Conservation (phyloP, 2,797 vertebrate genomes). For the Chelon labrosus region DNA sequence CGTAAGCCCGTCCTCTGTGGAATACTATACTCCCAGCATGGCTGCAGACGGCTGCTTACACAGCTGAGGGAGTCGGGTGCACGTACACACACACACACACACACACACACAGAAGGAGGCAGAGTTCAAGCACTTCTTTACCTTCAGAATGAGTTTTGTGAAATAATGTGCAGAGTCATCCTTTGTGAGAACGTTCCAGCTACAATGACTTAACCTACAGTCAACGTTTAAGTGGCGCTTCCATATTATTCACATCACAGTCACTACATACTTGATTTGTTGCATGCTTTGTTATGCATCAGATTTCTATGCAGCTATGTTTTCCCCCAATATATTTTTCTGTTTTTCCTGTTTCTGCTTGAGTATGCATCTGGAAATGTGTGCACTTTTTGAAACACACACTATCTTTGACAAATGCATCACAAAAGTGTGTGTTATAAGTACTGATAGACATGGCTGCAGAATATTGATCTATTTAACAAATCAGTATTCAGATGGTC, state of each 20-base stretch:
- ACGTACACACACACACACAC: slow-evolving; percentile 10
- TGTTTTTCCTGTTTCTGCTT: background rate
- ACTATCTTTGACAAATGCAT: background rate
- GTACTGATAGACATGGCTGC: too few relatives aligned
- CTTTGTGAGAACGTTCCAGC: background rate
- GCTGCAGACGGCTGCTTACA: slow-evolving; percentile 37
- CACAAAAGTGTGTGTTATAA: background rate
- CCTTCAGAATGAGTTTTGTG: background rate
- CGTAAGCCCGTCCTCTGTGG: background rate
- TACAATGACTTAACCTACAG: background rate
- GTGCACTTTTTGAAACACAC: background rate
- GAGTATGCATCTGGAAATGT: background rate
- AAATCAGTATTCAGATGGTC: background rate
- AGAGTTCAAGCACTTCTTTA: background rate
- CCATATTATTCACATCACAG: slow-evolving; percentile 1
- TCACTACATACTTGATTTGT: background rate
- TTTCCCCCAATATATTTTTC: background rate
- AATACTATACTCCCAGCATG: slow-evolving; percentile 20
- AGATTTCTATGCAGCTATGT: background rate
- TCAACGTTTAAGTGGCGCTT: background rate
- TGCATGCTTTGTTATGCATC: background rate
- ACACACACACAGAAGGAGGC: slow-evolving; percentile 1
- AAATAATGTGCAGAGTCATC: slow-evolving; percentile 16
- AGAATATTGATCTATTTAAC: background rate
- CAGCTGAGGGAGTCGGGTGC: slow-evolving; percentile 35